Conservation (phyloP, 2,797 vertebrate species). For the Ctenosaura bakeri region DNA sequence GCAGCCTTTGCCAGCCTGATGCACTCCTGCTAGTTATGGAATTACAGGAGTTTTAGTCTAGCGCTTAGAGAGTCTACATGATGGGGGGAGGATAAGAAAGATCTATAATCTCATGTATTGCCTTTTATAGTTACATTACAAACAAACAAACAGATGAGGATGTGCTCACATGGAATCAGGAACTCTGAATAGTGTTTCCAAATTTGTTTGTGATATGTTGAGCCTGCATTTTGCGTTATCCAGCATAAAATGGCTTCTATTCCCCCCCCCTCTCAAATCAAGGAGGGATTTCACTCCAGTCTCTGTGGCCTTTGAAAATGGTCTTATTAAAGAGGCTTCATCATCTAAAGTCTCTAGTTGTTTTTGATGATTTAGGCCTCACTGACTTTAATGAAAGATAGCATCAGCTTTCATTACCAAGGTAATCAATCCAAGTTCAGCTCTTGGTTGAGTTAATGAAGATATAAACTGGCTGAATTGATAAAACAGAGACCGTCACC, state of each 20-base stretch:
- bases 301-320: slow-evolving; percentile 6
- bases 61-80: not conserved
- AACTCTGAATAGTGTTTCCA: not conserved
- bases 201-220: not conserved
- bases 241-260: not conserved
- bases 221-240: not conserved
- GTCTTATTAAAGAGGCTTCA: not conserved
- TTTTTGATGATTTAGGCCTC: slow-evolving; percentile 38
- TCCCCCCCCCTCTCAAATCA: slow-evolving; percentile 11
- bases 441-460: slow-evolving; percentile 35
- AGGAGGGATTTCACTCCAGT: not conserved
- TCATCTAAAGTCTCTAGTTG: slow-evolving; percentile 5
- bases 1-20: not conserved
- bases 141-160: not conserved
- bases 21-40: not conserved
- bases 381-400: slow-evolving; percentile 16
- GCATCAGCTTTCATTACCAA: slow-evolving; percentile 43
- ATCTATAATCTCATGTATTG: not conserved
- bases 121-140: not conserved
- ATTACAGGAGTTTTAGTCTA: not conserved
- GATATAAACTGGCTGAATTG: slow-evolving; percentile 21
- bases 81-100: not conserved
- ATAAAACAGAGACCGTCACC: slow-evolving; percentile 14
- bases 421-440: slow-evolving; percentile 32
- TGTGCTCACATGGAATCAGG: not conserved